Base-by-base conservation (phyloP, 2,888 invertebrate species). In the Carabus problematicus region DNA sequence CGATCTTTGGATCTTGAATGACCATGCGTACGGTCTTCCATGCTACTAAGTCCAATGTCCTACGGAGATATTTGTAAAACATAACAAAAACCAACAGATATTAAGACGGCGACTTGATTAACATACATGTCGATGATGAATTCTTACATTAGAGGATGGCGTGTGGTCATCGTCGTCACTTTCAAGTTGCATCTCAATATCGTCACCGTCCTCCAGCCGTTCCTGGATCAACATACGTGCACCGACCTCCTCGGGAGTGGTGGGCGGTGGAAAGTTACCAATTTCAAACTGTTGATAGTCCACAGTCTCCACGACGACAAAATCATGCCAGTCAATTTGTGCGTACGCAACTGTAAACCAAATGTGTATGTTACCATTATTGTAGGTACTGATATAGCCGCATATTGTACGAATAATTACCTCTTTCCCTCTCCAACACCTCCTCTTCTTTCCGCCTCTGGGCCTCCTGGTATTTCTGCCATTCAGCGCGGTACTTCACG, bases 271-370 rank as follows among this genome's bases (percentile, higher is more conserved):
- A 78, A 98, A 95, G 79, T 97, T 95, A 0, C 97, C 96, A 9
- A 92, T 91, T 83, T 99, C 99, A 76, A 94, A 95, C 0, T 95
- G 94, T 75, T 97, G 97, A 81, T 98, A 99, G 82, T 99, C 99
- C 0, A 99, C 98, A 0, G 98, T 98, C 84, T 99, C 99, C 0
- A 99, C 99, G 0, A 99, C 98, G 0, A 99, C 98, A 82, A 99
- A 99, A 82, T 99, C 98, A 80, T 99, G 99, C 99, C 99, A 99
- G 80, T 99, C 99, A 72, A 99, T 98, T 77, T 96, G 96, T 0
- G 98, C 97, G 80, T 99, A 99, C 0, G 94, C 94, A 39, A 94
- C 89, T 87, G 71, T 69, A 81, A 79, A 49, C 18, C 16, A 4
- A 12, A 42, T 19, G 7, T 11, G n/a, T n/a, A n/a, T n/a, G n/a